Evolutionary conservation across 2,888 invertebrate genomes (phyloP).

Genomic region (Ypsolopha sequella): DNA sequence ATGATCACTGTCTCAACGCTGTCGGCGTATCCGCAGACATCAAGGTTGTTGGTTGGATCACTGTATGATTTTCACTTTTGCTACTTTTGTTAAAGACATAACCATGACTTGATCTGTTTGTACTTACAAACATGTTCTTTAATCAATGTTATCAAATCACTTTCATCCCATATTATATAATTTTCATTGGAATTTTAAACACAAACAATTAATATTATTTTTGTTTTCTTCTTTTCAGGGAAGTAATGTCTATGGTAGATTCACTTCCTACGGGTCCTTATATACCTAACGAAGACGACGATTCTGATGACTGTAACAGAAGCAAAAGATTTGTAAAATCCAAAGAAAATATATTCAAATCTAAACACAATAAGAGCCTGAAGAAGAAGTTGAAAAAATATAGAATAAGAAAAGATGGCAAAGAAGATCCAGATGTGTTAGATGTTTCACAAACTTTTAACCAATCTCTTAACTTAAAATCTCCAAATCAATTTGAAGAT

Average conservation of each 20-base stretch:
- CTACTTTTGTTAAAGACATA: not conserved
- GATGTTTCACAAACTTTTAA: constrained; percentile 45
- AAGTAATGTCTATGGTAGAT: constrained; percentile 46
- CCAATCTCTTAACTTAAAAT: constrained; percentile 38
- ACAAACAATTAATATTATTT: not conserved
- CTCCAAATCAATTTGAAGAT: constrained; percentile 24
- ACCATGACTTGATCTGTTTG: not conserved
- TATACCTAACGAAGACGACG: constrained; percentile 12
- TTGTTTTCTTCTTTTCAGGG: constrained; percentile 26
- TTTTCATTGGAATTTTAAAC: not conserved
- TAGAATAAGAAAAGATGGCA: constrained; percentile 48
- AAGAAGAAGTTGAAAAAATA: constrained; percentile 53
- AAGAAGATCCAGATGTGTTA: constrained; percentile 52
- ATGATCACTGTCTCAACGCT: too few species aligned
- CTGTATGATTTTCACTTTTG: too few species aligned
- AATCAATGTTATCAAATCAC: not conserved
- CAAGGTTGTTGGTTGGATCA: too few species aligned
- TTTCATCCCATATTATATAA: not conserved
- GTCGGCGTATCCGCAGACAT: too few species aligned
- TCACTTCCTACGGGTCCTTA: not conserved
- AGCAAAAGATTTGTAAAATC: constrained; percentile 7
- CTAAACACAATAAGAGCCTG: constrained; percentile 36
- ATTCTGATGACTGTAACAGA: constrained; percentile 5
- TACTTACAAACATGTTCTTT: not conserved
- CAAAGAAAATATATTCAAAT: constrained; percentile 35